Evolutionary conservation across 2,113 vertebrate species (phyloP), one percentile per base, ranked within the genome.

Genomic region (Hypocryptadius cinnamomeus): DNA sequence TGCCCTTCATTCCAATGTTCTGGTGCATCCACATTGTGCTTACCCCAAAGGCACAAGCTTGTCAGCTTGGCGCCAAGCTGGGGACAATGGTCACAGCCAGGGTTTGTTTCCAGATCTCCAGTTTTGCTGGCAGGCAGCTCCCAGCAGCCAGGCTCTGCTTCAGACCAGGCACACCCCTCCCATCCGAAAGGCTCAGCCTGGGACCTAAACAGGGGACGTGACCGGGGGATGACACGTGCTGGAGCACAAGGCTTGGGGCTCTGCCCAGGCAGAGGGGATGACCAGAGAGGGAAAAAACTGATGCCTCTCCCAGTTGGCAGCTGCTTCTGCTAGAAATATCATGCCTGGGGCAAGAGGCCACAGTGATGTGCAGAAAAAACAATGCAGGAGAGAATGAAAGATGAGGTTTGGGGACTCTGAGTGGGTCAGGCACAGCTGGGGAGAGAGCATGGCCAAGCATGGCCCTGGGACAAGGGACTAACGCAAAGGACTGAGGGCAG

Each of bases 221-320:
- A 92, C 83, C 37, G 3, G 22, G 12, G 8, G 7, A 66, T 84
- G 91, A 93, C 74, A 77, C 3, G 2, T 3, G 1, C 60, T 1
- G 4, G 45, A 93, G 79, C 40, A 60, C 64, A 80, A 90, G 60
- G 30, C 33, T 21, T 94, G 68, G 79, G 82, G 64, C 85, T 83
- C 90, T 88, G 87, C 85, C 91, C 85, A 30, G 63, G 66, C 50
- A 87, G 50, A 64, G 39, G 35, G 51, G 66, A 79, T 94, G 90
- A 87, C 54, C 90, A 77, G 85, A 68, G 78, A 90, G 68, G 24
- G n/a, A 47, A 92, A 91, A 92, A 79, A 30, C 2, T 21, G 16
- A 77, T 74, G n/a, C 31, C 37, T 90, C 61, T 92, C 40, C 79
- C 57, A 74, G 31, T 1, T 96, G 83, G 89, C 88, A 84, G 45